Base-by-base conservation (phyloP, 1,140 invertebrate genomes). In the Globodera rostochiensis region DNA sequence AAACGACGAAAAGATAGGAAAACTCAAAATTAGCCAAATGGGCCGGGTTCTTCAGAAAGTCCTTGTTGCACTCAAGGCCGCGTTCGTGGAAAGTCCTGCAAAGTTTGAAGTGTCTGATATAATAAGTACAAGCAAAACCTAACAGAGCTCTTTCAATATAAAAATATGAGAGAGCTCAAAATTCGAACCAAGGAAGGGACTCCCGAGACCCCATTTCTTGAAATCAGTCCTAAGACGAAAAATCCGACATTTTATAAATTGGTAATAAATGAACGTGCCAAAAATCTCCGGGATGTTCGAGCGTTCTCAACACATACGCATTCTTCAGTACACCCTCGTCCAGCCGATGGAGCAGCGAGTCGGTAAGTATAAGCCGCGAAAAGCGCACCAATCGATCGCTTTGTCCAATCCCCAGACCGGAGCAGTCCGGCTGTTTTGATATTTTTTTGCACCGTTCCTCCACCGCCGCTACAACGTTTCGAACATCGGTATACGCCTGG, bases 361-460 rank as follows among this genome's bases (percentile, higher is more conserved):
- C 74, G 15, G 74, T 57, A 15, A 76, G 13, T 7, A 76, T 53
- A 76, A 76, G 74, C 15, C 74, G 74, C 15, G 74, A 76, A n/a
- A 76, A 45, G 19, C 74, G 47, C 36, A 57, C 57, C 11, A 76
- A 66, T 46, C 74, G 36, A 8, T 76, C 49, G 25, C 25, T 49
- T 19, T 25, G 74, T 19, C 47, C 50, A 21, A 57, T 57, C 19
- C 19, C 8, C 36, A 1, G 47, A 4, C 19, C 4, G 46, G 50
- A 25, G 49, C 66, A 19, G 57, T 64, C 19, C 57, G 1, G 57
- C 57, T 64, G 57, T 0, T 21, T 64, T 3, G 19, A 2, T 4
- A 64, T 19, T 15, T 64, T 15, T 64, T 64, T 64, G 57, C 57
- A 19, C 3, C 57, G 57, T 19, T 64, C 57, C 13, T 64, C 57